phyloP scores from a whole-genome alignment of 2,113 vertebrate species.

The Pedionomus torquatus region DNA sequence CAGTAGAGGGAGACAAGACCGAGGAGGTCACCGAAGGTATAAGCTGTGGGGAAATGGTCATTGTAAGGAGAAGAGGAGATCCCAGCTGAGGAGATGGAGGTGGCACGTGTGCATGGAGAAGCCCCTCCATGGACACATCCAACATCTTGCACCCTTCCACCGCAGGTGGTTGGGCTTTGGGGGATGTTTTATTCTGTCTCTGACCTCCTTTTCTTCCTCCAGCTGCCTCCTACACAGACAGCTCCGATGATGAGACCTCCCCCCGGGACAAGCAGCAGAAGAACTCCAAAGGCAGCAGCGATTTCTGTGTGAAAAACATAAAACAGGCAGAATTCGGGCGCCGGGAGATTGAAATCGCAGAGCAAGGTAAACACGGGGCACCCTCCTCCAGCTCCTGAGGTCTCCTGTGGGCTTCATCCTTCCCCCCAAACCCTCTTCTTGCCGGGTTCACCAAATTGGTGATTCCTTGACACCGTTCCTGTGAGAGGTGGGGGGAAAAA shows the following conservation, averaged over 20 bases:
- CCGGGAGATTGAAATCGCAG: slow-evolving; percentile 96
- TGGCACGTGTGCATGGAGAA: not conserved
- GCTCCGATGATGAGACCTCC: slow-evolving; percentile 97
- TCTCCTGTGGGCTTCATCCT: not conserved
- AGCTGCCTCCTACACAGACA: slow-evolving; percentile 99
- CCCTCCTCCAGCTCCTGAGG: not conserved
- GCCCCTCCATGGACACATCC: rapidly evolving
- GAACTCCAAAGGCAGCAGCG: slow-evolving; percentile 92
- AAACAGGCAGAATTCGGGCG: slow-evolving; percentile 97
- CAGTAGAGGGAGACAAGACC: not conserved
- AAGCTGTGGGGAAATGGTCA: rapidly evolving
- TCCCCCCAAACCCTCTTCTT: no score
- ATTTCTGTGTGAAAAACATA: slow-evolving; percentile 99
- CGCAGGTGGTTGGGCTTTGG: rapidly evolving
- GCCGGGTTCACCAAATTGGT: rapidly evolving
- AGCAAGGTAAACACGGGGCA: slow-evolving; percentile 82
- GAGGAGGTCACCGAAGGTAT: rapidly evolving
- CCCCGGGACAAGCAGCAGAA: slow-evolving; percentile 98
- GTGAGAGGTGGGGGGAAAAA: not conserved
- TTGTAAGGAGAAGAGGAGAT: not conserved
- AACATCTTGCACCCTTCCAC: not conserved
- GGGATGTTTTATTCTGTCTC: not conserved
- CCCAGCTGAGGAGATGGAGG: rapidly evolving
- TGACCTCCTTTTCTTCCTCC: slow-evolving; percentile 15
- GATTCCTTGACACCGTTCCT: rapidly evolving